Conservation (phyloP, 2,113 vertebrate species). For the Dicerorhinus sumatrensis region DNA sequence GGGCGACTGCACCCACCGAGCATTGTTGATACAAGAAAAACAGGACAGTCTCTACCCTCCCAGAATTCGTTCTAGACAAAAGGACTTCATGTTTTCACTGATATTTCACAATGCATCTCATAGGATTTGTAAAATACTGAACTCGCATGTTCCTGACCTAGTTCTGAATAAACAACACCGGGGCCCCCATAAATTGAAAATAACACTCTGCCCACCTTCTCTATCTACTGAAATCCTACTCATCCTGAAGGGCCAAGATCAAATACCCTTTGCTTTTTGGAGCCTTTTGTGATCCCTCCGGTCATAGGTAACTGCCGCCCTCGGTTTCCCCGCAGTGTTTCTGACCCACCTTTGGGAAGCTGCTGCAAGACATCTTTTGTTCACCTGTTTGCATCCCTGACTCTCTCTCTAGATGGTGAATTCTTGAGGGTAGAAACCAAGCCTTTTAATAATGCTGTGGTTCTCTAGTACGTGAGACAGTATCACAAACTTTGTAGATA, state of each 20-base stretch:
- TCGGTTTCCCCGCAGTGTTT: accelerated
- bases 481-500: background rate
- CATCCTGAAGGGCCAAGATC: background rate
- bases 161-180: background rate
- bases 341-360: accelerated
- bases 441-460: too few relatives aligned
- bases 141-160: background rate
- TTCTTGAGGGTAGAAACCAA: background rate
- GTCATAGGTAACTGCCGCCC: background rate
- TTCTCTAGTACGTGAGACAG: too few relatives aligned
- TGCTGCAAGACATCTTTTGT: accelerated
- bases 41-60: background rate
- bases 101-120: background rate
- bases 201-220: background rate
- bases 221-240: background rate
- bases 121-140: background rate
- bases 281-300: background rate
- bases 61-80: background rate
- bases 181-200: background rate
- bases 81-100: background rate
- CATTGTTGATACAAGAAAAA: too few relatives aligned
- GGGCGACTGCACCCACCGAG: background rate
- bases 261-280: background rate
- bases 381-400: too few relatives aligned
- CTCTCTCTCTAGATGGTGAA: too few relatives aligned